Evolutionary conservation across 2,797 vertebrate genomes (phyloP), one percentile per base, ranked within the genome.

Genomic region (Lycodopsis pacificus): DNA sequence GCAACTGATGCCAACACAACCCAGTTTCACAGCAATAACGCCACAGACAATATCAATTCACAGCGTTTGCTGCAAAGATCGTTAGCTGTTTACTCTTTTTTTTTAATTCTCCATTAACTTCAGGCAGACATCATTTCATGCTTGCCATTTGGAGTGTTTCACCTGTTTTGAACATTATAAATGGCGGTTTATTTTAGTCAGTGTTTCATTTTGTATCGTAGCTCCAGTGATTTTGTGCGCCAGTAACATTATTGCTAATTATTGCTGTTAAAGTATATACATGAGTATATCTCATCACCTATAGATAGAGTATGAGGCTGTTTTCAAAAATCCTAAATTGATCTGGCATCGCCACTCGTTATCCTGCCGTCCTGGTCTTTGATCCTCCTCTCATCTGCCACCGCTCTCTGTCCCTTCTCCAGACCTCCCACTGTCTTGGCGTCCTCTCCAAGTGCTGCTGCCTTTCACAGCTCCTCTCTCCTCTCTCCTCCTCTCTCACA

Each of bases 361-460:
- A 75, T 89, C 79, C 79, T 77, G 84, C 77, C 74, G 51, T 84
- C 72, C 73, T 79, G 82, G 70, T 90, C 86, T 92, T 91, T 92
- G 88, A 93, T 92, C 89, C 83, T 85, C 80, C 78, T 89, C 82
- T 91, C 87, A 89, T 89, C 85, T 89, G 82, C 79, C 78, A 89
- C 68, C 79, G 46, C 84, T 86, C 74, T 85, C 81, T 79, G 86
- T 89, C 88, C 77, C 76, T 71, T 73, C 83, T 84, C 89, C 88
- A 92, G 86, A 86, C 87, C 87, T 83, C 89, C 90, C 73, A 84
- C 89, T 79, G 80, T 74, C 74, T 83, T 88, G 89, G 80, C 88
- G 30, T 71, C 65, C 46, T 81, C 76, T 89, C 77, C 81, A 46
- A 74, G 73, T 65, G 77, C 81, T 88, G 78, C 51, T 71, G 59